Evolutionary conservation across 2,797 vertebrate species (phyloP), one percentile per base, ranked within the genome.

Genomic region (Podarcis siculus): DNA sequence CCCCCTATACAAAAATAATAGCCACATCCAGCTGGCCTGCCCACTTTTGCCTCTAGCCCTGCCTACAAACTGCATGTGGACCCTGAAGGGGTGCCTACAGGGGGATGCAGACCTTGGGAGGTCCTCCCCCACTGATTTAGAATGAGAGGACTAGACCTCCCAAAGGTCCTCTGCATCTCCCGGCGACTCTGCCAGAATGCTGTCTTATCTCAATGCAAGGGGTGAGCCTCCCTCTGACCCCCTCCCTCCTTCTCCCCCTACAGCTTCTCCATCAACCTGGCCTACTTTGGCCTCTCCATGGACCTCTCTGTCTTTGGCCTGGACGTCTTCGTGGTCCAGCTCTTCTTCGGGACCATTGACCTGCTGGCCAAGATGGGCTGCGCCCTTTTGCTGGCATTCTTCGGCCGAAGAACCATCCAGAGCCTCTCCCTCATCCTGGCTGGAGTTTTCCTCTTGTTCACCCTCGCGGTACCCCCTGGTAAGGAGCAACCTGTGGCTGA

Each of bases 281-380:
- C 97, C 23, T 99, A 98, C 95, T 98, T 98, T 0, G 97, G 98
- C 7, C 95, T 99, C 66, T 93, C 98, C 45, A 98, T 98, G 97
- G 98, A 98, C 91, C 95, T 99, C 83, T 97, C 98, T 90, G 98
- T 98, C 91, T 98, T 98, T 82, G 98, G 98, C 0, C 95, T 98
- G 91, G 95, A 97, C 92, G 94, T 98, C 86, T 98, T 98, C 94
- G 89, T 98, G 87, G 98, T 98, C 3, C 98, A 99, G 93, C 96
- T 98, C 30, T 97, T 98, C 85, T 99, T 98, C 1, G 98, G 98
- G 19, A 95, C 96, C 0, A 98, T 97, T 2, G 98, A 99, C 92
- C 96, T 98, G 91, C 97, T 97, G 0, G 98, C 98, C 83, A 98
- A 98, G 96, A 72, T 98, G 2, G 9, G 97, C 0, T 78, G 97